Percentiles rank a stretch among this genome's conserved stretches.
These are phyloP conservation scores for Caenorhabditis briggsae DNA, from an alignment of 1,140 invertebrate species.

Conservation along the genomic window DNA sequence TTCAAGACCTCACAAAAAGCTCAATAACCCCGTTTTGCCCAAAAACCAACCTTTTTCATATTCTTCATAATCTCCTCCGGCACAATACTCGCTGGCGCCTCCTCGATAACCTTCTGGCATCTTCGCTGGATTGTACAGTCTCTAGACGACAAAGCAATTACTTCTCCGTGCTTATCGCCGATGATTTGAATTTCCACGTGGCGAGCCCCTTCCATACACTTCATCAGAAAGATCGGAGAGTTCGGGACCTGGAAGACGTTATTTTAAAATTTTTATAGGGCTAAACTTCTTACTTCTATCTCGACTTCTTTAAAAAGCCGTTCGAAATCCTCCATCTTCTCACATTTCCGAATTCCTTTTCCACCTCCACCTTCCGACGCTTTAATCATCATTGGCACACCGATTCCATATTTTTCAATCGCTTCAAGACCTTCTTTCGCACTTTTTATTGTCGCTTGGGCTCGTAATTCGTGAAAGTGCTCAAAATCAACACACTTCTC, in stretches of 20 bases:
- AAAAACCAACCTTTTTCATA: conserved; percentile 88
- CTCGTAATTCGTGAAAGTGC: conserved; percentile 6
- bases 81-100: conserved; percentile 95
- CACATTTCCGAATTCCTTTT: conserved; percentile 96
- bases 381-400: conserved; percentile 99
- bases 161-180: conserved; percentile 95
- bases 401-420: conserved; percentile 83
- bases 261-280: background rate
- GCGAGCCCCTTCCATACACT: conserved; percentile 92
- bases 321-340: conserved; percentile 90
- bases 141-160: conserved; percentile 96
- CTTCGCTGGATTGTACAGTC: conserved; percentile 98
- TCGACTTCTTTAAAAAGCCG: conserved; percentile 89
- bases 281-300: conserved; percentile 9
- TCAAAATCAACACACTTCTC: conserved; percentile 28
- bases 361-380: conserved; percentile 99
- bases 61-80: conserved; percentile 90
- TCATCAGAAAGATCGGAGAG: conserved; percentile 98
- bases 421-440: conserved; percentile 88
- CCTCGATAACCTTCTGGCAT: conserved; percentile 99
- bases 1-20: no score
- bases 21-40: no score
- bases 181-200: conserved; percentile 98
- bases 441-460: conserved; percentile 88
- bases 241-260: conserved; percentile 88